These are phyloP conservation scores for Meteorus colon DNA, from an alignment of 2,888 invertebrate species.

Conservation along the genomic window DNA sequence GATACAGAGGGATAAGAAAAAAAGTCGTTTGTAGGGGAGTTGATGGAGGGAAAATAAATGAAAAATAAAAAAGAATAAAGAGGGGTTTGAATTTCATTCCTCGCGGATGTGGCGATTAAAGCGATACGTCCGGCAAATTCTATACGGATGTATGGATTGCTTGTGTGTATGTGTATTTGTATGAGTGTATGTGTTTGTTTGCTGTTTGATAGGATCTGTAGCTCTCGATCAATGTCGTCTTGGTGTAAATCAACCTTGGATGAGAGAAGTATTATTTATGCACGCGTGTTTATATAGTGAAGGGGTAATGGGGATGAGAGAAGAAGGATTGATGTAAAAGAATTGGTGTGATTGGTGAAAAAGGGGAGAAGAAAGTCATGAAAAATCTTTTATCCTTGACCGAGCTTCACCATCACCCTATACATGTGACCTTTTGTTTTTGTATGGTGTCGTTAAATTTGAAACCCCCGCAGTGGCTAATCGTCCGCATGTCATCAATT, in stretches of 20 bases:
- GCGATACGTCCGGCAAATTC: conserved; percentile 69
- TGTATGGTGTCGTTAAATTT: conserved; percentile 48
- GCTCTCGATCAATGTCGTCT: conserved; percentile 67
- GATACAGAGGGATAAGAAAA: conserved; percentile 28
- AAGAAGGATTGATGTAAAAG: background rate
- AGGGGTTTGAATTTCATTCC: conserved; percentile 51
- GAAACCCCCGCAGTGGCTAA: conserved; percentile 50
- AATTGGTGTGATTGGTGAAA: background rate
- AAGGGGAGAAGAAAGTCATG: conserved; percentile 26
- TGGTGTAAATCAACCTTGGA: conserved; percentile 43
- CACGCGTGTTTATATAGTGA: background rate
- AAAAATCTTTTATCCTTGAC: conserved; percentile 35
- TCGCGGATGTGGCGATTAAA: conserved; percentile 69
- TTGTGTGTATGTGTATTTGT: background rate
- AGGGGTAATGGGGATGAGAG: conserved; percentile 27
- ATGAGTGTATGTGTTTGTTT: background rate
- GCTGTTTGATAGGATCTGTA: conserved; percentile 61
- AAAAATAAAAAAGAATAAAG: conserved; percentile 40
- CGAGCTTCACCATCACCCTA: conserved; percentile 22
- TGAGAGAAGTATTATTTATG: background rate
- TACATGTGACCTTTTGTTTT: conserved; percentile 51
- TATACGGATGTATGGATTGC: conserved; percentile 55
- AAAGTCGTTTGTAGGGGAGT: conserved; percentile 22
- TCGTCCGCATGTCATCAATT: conserved; percentile 60
- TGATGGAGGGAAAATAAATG: conserved; percentile 7